These are phyloP conservation scores for Hephaestus fuliginosus DNA, from an alignment of 2,797 vertebrate species.

Conservation along the genomic window DNA sequence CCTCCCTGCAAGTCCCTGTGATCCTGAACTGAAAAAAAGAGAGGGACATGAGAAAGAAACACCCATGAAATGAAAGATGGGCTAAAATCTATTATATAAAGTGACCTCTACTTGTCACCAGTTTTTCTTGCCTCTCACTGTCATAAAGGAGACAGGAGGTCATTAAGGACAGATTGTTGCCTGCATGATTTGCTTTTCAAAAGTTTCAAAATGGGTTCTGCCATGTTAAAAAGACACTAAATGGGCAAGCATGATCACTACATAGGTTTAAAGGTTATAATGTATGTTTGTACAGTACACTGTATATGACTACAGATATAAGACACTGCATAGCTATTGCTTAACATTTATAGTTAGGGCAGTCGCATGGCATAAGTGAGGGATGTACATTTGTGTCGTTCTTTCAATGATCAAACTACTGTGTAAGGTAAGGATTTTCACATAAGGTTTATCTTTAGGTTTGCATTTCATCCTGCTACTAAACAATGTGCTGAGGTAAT, in stretches of 20 bases:
- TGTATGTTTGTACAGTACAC: slow-evolving; percentile 22
- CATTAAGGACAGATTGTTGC: not conserved
- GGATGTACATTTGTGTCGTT: slow-evolving; percentile 32
- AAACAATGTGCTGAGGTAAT: slow-evolving; percentile 41
- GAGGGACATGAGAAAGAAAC: not conserved
- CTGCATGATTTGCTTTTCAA: slow-evolving; percentile 51
- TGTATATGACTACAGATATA: slow-evolving; percentile 14
- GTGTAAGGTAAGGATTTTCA: slow-evolving; percentile 22
- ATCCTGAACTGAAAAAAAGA: slow-evolving; percentile 11
- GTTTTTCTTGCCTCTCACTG: slow-evolving; percentile 12
- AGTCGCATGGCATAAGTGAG: slow-evolving; percentile 58
- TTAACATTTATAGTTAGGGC: slow-evolving; percentile 7
- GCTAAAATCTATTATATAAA: slow-evolving; percentile 4
- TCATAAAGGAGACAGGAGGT: slow-evolving; percentile 7
- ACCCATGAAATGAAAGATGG: not conserved
- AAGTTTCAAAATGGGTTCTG: slow-evolving; percentile 21
- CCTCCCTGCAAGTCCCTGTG: not conserved
- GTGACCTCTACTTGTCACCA: slow-evolving; percentile 8
- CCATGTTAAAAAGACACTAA: slow-evolving; percentile 25
- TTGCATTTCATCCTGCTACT: slow-evolving; percentile 58
- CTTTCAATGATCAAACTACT: slow-evolving; percentile 44
- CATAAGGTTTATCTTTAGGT: slow-evolving; percentile 33
- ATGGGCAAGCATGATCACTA: slow-evolving; percentile 33
- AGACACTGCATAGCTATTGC: slow-evolving; percentile 6
- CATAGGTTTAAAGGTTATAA: slow-evolving; percentile 12